Evolutionary conservation across 2,797 vertebrate genomes (phyloP).

Genomic region (Leuciscus waleckii): DNA sequence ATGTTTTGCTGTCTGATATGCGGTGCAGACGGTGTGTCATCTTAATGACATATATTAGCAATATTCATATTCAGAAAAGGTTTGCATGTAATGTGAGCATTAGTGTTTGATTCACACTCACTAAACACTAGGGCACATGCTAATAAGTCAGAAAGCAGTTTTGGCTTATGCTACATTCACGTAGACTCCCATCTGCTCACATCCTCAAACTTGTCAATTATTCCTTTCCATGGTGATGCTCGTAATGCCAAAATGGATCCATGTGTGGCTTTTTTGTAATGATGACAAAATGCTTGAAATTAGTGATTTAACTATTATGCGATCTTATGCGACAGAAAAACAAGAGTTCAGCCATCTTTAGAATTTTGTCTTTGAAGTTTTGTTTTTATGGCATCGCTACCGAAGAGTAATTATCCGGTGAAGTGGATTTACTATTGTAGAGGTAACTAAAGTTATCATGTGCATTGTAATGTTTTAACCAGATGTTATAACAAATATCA

Average conservation of each 20-base stretch:
- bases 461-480: too few species aligned
- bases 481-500: too few species aligned
- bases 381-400: too few species aligned
- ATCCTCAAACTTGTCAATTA: neutral
- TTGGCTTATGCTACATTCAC: neutral
- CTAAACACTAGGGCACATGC: neutral
- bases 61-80: neutral
- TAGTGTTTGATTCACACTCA: neutral
- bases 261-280: slow-evolving; percentile 4
- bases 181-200: slow-evolving; percentile 3
- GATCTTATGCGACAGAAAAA: neutral
- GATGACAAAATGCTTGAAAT: neutral
- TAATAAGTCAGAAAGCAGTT: neutral
- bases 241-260: neutral
- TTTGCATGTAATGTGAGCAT: neutral
- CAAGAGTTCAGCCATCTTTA: neutral
- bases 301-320: neutral
- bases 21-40: neutral
- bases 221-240: neutral
- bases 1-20: neutral
- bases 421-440: too few species aligned
- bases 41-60: neutral
- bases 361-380: too few species aligned
- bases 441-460: too few species aligned
- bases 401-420: too few species aligned